A percentile compares a stretch with the other conserved stretches of the same genome.
Evolutionary conservation across 2,888 invertebrate genomes (phyloP).

Genomic region (Willowsia nigromaculata): DNA sequence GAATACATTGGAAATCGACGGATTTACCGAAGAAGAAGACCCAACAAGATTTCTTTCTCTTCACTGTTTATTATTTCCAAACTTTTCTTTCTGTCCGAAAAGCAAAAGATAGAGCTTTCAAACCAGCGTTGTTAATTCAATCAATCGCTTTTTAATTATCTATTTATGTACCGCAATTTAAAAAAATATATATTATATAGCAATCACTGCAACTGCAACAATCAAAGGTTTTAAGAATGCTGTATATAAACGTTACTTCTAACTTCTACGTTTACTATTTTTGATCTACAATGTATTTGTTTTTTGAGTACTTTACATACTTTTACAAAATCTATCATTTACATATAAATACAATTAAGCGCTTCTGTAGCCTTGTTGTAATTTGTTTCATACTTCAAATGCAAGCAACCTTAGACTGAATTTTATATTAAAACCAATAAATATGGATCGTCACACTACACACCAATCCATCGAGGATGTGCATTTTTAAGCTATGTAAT

Average conservation of each 20-base stretch:
- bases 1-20: constrained; percentile 76
- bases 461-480: not conserved
- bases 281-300: no score
- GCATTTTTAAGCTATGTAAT: not conserved
- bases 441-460: not conserved
- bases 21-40: constrained; percentile 76
- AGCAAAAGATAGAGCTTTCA: constrained; percentile 36
- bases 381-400: not conserved
- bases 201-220: no score
- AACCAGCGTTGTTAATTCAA: no score
- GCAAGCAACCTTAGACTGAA: constrained; percentile 14
- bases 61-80: constrained; percentile 93
- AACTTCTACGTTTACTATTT: not conserved
- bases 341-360: not conserved
- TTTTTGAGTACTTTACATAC: not conserved
- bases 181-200: no score
- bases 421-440: not conserved
- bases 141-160: no score
- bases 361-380: not conserved
- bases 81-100: constrained; percentile 88
- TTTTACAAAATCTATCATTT: constrained; percentile 19
- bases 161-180: no score
- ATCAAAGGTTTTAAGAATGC: no score
- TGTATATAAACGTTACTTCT: no score
- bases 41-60: constrained; percentile 87